These are phyloP conservation scores for Horisme vitalbata DNA, from an alignment of 2,888 invertebrate genomes.

Conservation along the genomic window DNA sequence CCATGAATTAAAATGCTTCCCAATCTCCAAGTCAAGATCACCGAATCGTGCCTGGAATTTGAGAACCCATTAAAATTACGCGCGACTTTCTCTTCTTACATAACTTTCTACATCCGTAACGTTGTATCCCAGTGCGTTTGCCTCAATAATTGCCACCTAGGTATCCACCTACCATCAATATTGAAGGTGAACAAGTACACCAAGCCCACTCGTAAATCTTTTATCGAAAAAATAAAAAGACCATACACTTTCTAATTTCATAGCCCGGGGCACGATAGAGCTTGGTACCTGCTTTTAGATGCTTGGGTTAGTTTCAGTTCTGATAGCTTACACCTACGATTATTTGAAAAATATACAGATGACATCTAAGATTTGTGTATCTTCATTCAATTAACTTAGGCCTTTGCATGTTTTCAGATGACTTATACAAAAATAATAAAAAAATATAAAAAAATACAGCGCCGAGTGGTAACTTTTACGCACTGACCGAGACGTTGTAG, in stretches of 20 bases:
- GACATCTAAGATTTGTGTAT: background rate
- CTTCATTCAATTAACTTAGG: too few species aligned
- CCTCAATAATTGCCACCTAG: slow-evolving; percentile 20
- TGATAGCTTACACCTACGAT: slow-evolving; percentile 22
- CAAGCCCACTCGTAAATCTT: slow-evolving; percentile 67
- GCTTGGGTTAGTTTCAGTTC: slow-evolving; percentile 25
- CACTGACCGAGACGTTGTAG: too few species aligned
- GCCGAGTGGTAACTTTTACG: too few species aligned
- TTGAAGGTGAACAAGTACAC: slow-evolving; percentile 17
- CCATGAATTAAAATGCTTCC: too few species aligned
- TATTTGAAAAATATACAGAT: slow-evolving; percentile 1
- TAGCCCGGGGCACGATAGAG: slow-evolving; percentile 65
- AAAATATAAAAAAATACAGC: too few species aligned
- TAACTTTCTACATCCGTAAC: slow-evolving; percentile 23
- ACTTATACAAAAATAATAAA: too few species aligned
- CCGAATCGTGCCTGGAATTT: slow-evolving; percentile 8
- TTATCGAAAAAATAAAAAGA: slow-evolving; percentile 53
- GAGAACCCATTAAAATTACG: slow-evolving; percentile 21
- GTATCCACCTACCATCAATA: slow-evolving; percentile 14
- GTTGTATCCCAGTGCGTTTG: slow-evolving; percentile 16
- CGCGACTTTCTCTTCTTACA: slow-evolving; percentile 27
- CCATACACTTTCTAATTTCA: slow-evolving; percentile 76
- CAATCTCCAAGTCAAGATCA: too few species aligned
- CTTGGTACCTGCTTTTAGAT: slow-evolving; percentile 37
- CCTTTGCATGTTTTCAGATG: too few species aligned